These are phyloP conservation scores for Andrena hattorfiana DNA, from an alignment of 2,888 invertebrate genomes.

Conservation along the genomic window DNA sequence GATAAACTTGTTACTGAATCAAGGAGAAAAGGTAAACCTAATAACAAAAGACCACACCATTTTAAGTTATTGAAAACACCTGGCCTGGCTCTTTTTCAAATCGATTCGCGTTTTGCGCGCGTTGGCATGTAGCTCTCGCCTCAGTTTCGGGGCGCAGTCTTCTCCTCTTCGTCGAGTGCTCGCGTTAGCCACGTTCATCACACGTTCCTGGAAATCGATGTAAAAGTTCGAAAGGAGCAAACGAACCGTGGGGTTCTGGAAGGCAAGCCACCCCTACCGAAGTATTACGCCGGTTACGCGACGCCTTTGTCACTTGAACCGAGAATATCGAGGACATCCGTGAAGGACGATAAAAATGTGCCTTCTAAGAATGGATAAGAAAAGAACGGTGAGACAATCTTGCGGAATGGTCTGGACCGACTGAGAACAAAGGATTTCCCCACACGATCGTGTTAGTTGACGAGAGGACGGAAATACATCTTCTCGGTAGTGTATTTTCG, in stretches of 20 bases:
- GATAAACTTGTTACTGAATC: no score
- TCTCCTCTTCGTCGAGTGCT: neutral
- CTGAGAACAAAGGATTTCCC: slow-evolving; percentile 6
- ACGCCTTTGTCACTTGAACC: neutral
- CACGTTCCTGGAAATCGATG: neutral
- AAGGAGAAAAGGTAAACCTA: no score
- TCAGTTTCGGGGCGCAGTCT: neutral
- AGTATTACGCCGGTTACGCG: neutral
- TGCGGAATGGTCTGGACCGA: neutral
- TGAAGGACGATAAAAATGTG: neutral
- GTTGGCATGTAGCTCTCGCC: neutral
- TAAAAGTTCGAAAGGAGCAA: slow-evolving; percentile 4
- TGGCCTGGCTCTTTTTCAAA: neutral
- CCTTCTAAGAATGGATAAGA: slow-evolving; percentile 3
- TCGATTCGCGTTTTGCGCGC: neutral
- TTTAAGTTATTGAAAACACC: neutral
- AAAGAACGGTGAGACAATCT: neutral
- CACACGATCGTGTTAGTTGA: neutral
- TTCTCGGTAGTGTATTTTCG: neutral
- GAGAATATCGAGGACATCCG: neutral
- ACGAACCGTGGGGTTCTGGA: neutral
- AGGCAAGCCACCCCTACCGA: neutral
- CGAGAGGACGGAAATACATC: neutral
- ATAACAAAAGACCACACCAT: neutral
- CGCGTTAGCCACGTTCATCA: neutral